Conservation (phyloP, 2,797 vertebrate species). For the Chaunax sp. region DNA sequence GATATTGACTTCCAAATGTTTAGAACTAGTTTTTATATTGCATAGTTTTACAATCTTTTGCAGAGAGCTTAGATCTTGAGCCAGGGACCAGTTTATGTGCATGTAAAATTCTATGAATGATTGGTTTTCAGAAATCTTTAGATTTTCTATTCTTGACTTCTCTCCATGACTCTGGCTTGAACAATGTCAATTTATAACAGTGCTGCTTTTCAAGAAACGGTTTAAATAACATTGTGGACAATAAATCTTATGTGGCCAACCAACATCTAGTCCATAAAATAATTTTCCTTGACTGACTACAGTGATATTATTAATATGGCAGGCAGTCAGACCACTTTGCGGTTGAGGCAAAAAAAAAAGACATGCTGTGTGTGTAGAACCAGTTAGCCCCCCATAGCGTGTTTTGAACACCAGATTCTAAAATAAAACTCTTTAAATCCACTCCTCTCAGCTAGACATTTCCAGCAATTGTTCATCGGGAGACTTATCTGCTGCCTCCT, state of each 20-base stretch:
- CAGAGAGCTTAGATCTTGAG: not conserved
- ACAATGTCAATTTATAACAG: not conserved
- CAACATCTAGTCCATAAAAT: slow-evolving; percentile 8
- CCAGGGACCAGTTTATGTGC: not conserved
- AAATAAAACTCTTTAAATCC: slow-evolving; percentile 80
- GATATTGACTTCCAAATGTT: not conserved
- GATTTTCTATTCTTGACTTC: slow-evolving; percentile 12
- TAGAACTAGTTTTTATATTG: not conserved
- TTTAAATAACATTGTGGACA: slow-evolving; percentile 1
- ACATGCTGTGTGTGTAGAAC: slow-evolving; percentile 65
- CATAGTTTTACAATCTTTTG: not conserved
- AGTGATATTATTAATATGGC: slow-evolving; percentile 35
- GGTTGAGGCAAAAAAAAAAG: too few relatives aligned
- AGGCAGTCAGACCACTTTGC: slow-evolving; percentile 16
- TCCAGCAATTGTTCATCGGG: slow-evolving; percentile 85
- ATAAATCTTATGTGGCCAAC: slow-evolving; percentile 14
- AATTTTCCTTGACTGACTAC: slow-evolving; percentile 18
- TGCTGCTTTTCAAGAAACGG: slow-evolving; percentile 16
- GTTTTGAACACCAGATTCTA: slow-evolving; percentile 71
- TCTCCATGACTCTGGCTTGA: not conserved
- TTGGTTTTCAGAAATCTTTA: slow-evolving; percentile 6
- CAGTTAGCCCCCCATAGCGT: slow-evolving; percentile 67
- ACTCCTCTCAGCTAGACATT: slow-evolving; percentile 75
- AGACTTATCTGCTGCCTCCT: slow-evolving; percentile 77
- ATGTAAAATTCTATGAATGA: slow-evolving; percentile 7